Evolutionary conservation across 1,140 invertebrate genomes (phyloP), one percentile per base, ranked within the genome.

Genomic region (Drosophila rhopaloa): DNA sequence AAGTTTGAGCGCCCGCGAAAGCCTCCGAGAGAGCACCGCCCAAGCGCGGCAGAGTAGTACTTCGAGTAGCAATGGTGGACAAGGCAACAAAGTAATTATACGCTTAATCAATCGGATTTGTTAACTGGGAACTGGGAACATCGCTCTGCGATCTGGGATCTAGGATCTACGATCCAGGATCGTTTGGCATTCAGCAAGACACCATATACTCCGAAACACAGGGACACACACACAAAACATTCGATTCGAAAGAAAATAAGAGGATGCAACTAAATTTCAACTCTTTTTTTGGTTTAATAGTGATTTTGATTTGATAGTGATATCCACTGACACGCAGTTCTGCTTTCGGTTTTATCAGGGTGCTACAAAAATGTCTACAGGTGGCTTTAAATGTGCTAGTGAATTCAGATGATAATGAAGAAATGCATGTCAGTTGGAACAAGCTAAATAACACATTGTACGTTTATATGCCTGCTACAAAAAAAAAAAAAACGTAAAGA

Each of bases 1-100:
- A 72, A 95, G 94, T 79, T 93, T 95, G 67, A 96, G 95, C 92
- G 94, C 95, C 48, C 94, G 95, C 77, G 95, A 96, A 91, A 92
- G 92, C 90, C 89, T 93, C 94, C 47, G 93, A 89, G 66, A 94
- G 94, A 92, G 93, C 94, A 86, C 93, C 93, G 92, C 91, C 66
- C 90, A 92, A 79, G 91, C 91, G 68, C 76, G 92, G 76, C 91
- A 93, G 77, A 90, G 92, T 74, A 93, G 93, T 89, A 93, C 93
- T 76, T 93, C 93, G 35, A 93, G 93, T 76, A 93, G 93, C 56
- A 93, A 93, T 79, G 92, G 93, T 70, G 93, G 94, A 76, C 94
- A 94, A 72, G 93, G 94, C 58, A 95, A 96, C 90, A 96, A 96
- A 93, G 94, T 95, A 79, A 92, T 85, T 91, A 85, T 55, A 27